phyloP scores from a whole-genome alignment of 2,797 vertebrate genomes.

The Hypotaenidia philippensis region DNA sequence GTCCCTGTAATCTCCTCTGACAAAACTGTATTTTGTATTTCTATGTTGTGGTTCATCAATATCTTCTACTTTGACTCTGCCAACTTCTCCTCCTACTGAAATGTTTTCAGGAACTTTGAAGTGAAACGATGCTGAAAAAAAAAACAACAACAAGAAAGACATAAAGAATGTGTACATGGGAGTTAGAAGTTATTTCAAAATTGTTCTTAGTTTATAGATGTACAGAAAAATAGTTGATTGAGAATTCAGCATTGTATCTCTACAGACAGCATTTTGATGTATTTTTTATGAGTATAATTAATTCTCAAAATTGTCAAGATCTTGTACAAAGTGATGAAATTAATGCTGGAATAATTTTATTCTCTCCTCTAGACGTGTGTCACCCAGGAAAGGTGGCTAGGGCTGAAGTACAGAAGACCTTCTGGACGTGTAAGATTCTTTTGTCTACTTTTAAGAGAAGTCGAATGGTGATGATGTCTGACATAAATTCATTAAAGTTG shows the following conservation, averaged over 20 bases:
- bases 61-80: slow-evolving; percentile 86
- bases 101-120: slow-evolving; percentile 87
- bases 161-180: background rate
- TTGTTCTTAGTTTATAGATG: background rate
- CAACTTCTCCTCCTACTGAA: slow-evolving; percentile 81
- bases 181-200: slow-evolving; percentile 15
- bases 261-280: background rate
- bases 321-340: background rate
- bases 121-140: slow-evolving; percentile 79
- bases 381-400: background rate
- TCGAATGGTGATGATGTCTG: background rate
- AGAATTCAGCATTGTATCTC: background rate
- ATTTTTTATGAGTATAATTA: background rate
- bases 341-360: background rate
- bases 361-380: background rate
- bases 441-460: background rate
- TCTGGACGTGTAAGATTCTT: background rate
- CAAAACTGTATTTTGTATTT: slow-evolving; percentile 85
- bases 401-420: background rate
- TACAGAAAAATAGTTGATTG: background rate
- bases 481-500: rapidly evolving
- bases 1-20: slow-evolving; percentile 68
- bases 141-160: background rate
- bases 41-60: slow-evolving; percentile 90
- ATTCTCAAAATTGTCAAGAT: background rate